phyloP scores from a whole-genome alignment of 1,140 invertebrate genomes.

The Rhagoletis zephyria region DNA sequence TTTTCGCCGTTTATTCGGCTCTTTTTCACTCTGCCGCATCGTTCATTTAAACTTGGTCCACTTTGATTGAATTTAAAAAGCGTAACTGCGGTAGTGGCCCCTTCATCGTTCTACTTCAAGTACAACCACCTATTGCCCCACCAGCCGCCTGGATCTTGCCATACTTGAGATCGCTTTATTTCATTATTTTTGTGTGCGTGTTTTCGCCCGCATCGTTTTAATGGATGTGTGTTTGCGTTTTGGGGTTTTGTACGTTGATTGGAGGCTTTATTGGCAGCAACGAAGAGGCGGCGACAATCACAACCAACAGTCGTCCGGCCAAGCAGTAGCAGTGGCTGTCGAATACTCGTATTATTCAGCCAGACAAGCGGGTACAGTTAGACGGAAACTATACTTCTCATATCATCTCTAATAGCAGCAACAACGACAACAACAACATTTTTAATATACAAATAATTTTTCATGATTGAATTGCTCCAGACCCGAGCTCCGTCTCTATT shows the following conservation, averaged over 20 bases:
- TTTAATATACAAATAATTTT: slow-evolving; percentile 1
- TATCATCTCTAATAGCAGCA: not conserved
- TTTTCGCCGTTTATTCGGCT: not conserved
- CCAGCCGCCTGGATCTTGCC: not conserved
- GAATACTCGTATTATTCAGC: not conserved
- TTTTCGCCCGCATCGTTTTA: not conserved
- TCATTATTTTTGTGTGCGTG: not conserved
- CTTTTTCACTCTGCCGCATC: not conserved
- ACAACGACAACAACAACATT: not conserved
- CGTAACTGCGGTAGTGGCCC: not conserved
- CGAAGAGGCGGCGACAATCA: slow-evolving; percentile 20
- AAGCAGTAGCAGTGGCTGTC: not conserved
- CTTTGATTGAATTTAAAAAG: slow-evolving; percentile 44
- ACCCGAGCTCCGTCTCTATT: no score
- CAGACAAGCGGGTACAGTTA: not conserved
- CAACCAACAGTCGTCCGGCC: not conserved
- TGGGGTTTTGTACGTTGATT: not conserved
- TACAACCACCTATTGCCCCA: not conserved
- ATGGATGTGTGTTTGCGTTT: not conserved
- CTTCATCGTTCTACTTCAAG: not conserved
- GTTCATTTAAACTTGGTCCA: slow-evolving; percentile 50
- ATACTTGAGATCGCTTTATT: not conserved
- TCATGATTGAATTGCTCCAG: not conserved
- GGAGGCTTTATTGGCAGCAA: slow-evolving; percentile 33
- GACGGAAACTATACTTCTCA: not conserved